Evolutionary conservation across 2,888 invertebrate species (phyloP), one percentile per base, ranked within the genome.

Genomic region (Meiosimyza decipiens): DNA sequence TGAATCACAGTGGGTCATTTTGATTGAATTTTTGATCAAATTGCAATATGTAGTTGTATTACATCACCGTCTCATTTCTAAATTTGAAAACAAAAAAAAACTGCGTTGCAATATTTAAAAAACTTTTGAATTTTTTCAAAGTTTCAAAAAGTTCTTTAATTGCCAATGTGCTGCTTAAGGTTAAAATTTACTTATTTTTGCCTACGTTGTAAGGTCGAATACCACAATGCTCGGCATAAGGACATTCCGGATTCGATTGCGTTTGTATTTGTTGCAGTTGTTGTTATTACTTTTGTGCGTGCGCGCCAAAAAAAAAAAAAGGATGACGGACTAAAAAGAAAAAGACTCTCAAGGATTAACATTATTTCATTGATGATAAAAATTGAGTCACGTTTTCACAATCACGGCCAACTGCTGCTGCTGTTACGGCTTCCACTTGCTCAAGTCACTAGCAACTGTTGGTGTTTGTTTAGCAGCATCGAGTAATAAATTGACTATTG

Each of bases 331-430:
- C 63, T 50, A 47, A 49, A 49, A 47, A 11, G 16, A 57, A 28
- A 28, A 40, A 12, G 12, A 22, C 49, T 18, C 52, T 54, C 47
- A 63, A 51, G 63, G 52, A 52, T 70, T 63, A 62, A 63, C 63
- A 62, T 70, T 52, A 63, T 54, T 54, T 52, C 62, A n/a, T 16
- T 54, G 70, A 70, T 63, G 70, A 70, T 70, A 75, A 73, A 77
- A 76, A 77, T 78, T 78, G 76, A 77, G 78, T 78, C 78, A 77
- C 78, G 78, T 77, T 73, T 66, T 69, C 74, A 75, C 77, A 77
- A 78, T 78, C 78, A 77, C 75, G 72, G 75, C 75, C 77, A 77
- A 75, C 74, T 75, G 75, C 40, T 40, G 9, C 40, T 40, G 9
- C 7, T 40, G 40, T 40, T 7, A 11, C 16, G 55, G 11, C 55